Conservation (phyloP, 2,888 invertebrate species). For the Drosophila birchii region DNA sequence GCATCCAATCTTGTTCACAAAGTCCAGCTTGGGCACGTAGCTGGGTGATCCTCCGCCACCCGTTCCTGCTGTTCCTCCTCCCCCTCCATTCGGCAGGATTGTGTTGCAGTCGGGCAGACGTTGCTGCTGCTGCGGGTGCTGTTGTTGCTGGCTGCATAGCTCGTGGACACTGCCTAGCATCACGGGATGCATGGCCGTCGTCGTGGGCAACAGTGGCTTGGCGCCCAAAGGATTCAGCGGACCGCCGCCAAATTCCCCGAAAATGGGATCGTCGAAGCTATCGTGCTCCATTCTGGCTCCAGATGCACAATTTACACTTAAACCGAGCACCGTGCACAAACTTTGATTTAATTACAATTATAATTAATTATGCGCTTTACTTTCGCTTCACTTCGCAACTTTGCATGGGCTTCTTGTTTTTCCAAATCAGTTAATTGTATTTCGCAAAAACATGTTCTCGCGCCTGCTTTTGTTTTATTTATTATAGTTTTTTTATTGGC, state of each 20-base stretch:
- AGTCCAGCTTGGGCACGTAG: conserved; percentile 83
- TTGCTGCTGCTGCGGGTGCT: conserved; percentile 65
- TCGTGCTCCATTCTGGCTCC: conserved; percentile 88
- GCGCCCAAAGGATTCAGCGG: conserved; percentile 86
- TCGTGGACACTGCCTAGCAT: conserved; percentile 87
- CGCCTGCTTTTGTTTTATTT: conserved; percentile 20
- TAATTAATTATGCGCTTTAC: conserved; percentile 77
- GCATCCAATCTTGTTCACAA: conserved; percentile 83
- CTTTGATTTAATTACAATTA: conserved; percentile 72
- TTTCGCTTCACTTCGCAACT: conserved; percentile 9
- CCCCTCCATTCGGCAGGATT: conserved; percentile 80
- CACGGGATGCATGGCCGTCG: conserved; percentile 87
- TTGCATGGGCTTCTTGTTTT: conserved; percentile 44
- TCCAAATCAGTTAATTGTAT: conserved; percentile 83
- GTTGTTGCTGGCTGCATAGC: conserved; percentile 75
- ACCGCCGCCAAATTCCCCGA: conserved; percentile 89
- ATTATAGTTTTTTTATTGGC: conserved; percentile 12
- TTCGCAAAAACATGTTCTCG: conserved; percentile 38
- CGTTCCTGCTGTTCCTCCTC: conserved; percentile 27
- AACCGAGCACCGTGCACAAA: conserved; percentile 43
- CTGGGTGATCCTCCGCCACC: conserved; percentile 81
- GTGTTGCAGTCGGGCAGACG: conserved; percentile 84
- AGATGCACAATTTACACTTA: conserved; percentile 55
- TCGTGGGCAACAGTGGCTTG: conserved; percentile 83
- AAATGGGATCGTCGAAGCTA: conserved; percentile 91